Percentiles rank a stretch among this genome's conserved stretches.
Conservation (phyloP, 2,797 vertebrate genomes). For the Taeniopygia guttata region DNA sequence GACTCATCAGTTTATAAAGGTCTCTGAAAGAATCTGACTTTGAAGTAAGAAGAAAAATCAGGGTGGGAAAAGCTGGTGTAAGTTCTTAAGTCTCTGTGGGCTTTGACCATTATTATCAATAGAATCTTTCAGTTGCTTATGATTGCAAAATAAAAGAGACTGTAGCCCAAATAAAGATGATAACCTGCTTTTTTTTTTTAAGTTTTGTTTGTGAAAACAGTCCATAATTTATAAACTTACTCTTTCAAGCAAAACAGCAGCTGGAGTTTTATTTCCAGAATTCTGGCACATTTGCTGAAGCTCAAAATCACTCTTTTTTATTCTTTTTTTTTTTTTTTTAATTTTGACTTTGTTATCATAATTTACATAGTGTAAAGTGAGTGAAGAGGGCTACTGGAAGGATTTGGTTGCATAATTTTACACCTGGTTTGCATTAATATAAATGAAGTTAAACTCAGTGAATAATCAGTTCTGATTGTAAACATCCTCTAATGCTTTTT, state of each 20-base stretch:
- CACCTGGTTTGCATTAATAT: conserved; percentile 8
- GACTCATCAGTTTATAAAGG: conserved; percentile 8
- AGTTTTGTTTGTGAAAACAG: background rate
- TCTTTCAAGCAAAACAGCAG: conserved; percentile 55
- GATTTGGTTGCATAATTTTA: conserved; percentile 11
- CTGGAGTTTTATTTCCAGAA: conserved; percentile 29
- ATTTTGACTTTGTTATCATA: background rate
- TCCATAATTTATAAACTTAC: conserved; percentile 36
- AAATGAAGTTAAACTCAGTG: conserved; percentile 4
- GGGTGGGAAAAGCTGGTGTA: background rate
- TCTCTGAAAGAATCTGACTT: background rate
- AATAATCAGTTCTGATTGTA: background rate
- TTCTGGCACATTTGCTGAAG: conserved; percentile 48
- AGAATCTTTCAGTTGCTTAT: conserved; percentile 44
- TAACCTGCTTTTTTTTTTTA: background rate
- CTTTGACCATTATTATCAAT: background rate
- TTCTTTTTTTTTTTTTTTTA: background rate
- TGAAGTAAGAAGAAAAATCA: background rate
- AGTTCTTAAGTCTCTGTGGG: background rate
- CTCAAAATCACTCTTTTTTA: background rate
- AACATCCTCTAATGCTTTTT: background rate
- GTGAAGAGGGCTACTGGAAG: conserved; percentile 23
- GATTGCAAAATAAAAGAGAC: background rate
- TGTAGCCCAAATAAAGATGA: conserved; percentile 9
- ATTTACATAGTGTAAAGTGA: conserved; percentile 30